These are phyloP conservation scores for Papilio xuthus DNA, from an alignment of 1,140 invertebrate species.

Conservation along the genomic window DNA sequence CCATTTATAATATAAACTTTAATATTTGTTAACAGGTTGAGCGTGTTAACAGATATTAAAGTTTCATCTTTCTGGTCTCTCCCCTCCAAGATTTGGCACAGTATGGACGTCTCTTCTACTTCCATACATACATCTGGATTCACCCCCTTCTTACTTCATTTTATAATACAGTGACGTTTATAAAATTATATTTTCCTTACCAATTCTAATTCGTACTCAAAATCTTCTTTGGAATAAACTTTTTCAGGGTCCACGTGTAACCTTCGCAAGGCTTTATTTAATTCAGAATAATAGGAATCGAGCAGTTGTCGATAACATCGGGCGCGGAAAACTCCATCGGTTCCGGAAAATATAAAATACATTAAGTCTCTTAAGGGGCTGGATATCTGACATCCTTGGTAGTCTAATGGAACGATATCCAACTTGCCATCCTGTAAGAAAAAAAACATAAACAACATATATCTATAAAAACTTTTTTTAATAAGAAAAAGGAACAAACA, in stretches of 20 bases:
- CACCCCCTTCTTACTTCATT: too few species aligned
- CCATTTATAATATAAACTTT: too few species aligned
- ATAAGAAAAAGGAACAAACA: too few species aligned
- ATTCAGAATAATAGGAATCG: constrained; percentile 70
- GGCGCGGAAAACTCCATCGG: constrained; percentile 62
- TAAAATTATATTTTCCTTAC: constrained; percentile 33
- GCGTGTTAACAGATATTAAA: too few species aligned
- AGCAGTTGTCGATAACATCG: constrained; percentile 70
- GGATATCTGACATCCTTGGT: constrained; percentile 77
- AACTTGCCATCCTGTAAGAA: constrained; percentile 60
- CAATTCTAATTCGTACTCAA: constrained; percentile 47
- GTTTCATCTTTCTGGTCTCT: too few species aligned
- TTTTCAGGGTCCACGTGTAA: constrained; percentile 41
- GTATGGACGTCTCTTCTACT: too few species aligned
- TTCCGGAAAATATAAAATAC: constrained; percentile 79
- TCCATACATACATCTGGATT: too few species aligned
- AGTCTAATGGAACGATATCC: constrained; percentile 76
- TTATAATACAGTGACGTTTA: neutral
- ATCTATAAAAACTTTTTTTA: too few species aligned
- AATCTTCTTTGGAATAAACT: constrained; percentile 46
- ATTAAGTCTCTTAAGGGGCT: constrained; percentile 77
- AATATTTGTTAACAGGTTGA: too few species aligned
- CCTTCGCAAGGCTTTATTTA: constrained; percentile 46
- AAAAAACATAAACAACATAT: neutral
- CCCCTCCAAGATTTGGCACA: too few species aligned